Evolutionary conservation across 2,113 vertebrate genomes (phyloP), one percentile per base, ranked within the genome.

Genomic region (Microcebus murinus): DNA sequence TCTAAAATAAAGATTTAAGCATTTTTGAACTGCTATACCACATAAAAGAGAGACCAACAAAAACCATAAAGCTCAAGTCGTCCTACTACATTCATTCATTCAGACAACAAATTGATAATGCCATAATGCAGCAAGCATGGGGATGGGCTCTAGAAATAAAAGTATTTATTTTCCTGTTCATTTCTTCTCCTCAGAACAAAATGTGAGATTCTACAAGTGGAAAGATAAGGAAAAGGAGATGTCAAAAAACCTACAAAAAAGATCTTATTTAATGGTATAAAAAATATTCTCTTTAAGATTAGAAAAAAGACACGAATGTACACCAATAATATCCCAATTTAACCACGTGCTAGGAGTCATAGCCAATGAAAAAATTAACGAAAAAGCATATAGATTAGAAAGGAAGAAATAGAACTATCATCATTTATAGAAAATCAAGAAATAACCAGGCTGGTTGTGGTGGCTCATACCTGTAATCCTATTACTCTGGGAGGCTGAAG

Each of bases 171-270:
- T 90, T 80, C 45, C 55, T 87, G 10, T 67, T 93, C 23, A 84
- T 82, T 76, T 91, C 23, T 52, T 50, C 85, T 74, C 59, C 59
- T 88, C 67, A 86, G 55, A 95, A 93, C 21, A 57, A 25, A 95
- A 73, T 25, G 9, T 45, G 63, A 95, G 45, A 91, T 48, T 94
- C 82, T 55, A 52, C 36, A 89, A 87, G 48, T n/a, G 27, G 50
- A 57, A 96, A 14, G 27, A 20, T 45, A 3, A 68, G 3, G 21
- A 73, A 80, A 45, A 87, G 6, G 27, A 90, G 31, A 90, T 34
- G 13, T 42, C 48, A 92, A 81, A 95, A 86, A 94, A 93, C 65
- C 81, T 67, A 59, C 18, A 68, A 61, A 42, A 96, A 91, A 95
- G 36, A 83, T 34, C 57, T 91, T 87, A 94, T 50, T 79, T 76